Evolutionary conservation across 1,140 invertebrate species (phyloP), one percentile per base, ranked within the genome.

Genomic region (Hypsibius dujardini): DNA sequence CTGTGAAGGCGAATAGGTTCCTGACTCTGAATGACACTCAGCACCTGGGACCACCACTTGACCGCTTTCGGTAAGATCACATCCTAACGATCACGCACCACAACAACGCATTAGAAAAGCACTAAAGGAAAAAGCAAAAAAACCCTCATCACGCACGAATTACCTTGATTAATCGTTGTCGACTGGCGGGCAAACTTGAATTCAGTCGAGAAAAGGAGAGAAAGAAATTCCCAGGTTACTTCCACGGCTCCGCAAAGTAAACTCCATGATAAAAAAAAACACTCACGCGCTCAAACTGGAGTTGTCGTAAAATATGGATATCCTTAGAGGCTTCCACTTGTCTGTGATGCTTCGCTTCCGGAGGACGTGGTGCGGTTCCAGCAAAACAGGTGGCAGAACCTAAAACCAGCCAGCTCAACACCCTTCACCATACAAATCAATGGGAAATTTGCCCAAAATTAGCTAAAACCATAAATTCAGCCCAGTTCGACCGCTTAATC

Each of bases 321-420:
- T 45, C 62, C 62, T 12, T 67, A 67, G 42, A 3, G 12, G 12
- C 3, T 45, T 45, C 62, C 62, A 67, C 45, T 67, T 42, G 3
- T 12, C 3, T 15, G 12, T 42, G 62, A 56, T n/a, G n/a, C 62
- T 67, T 12, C 62, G 62, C 45, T 67, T 67, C 3, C 62, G 12
- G 62, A 67, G 12, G 42, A 7, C 45, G 42, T 67, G 62, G 3
- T 45, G 3, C 12, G 62, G 45, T 42, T 67, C 62, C 42, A 67
- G 62, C 3, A 42, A 67, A 67, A 67, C 62, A 7, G 62, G 62
- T 42, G 62, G 62, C 12, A 67, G 62, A 67, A 67, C 62, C 62
- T 67, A 42, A 7, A 56, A n/a, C 7, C 7, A 56, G n/a, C 50
- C 7, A 56, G n/a, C 28, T 28, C 28, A 28, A 28, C 28, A 28